Evolutionary conservation across 1,140 invertebrate species (phyloP), one percentile per base, ranked within the genome.

Genomic region (Drosophila littoralis): DNA sequence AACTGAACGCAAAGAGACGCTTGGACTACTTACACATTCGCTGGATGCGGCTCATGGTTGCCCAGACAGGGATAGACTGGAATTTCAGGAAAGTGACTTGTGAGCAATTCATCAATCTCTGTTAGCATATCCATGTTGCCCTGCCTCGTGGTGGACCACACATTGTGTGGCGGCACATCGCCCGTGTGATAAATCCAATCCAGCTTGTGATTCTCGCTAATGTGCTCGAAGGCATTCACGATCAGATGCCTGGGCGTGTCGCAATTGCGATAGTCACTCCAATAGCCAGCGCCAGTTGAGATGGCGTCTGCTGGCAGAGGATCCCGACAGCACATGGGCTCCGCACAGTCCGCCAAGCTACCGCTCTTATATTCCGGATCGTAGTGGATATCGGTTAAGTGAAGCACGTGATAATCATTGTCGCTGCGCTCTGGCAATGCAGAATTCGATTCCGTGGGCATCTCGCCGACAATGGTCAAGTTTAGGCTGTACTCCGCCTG

Each of bases 31-130:
- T 72, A 88, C 83, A 95, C 94, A 93, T 98, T 97, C 1, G 96
- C 93, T 12, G 97, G 97, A 92, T 96, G 95, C 54, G 96, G 94
- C 92, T 98, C 97, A 81, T 98, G 98, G 91, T 98, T 98, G 50
- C 97, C 97, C 48, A 98, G 90, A 32, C 95, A 93, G 4, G 96
- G 94, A 84, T 95, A 95, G 8, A 98, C 93, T 4, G 94, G 93
- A 36, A 94, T 95, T 40, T 95, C 93, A 1, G 94, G 94, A 73
- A 97, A 96, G 59, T 93, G 93, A 38, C 94, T 84, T 5, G 94
- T 93, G 35, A 97, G 93, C 72, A 94, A 91, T 2, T 92, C 77
- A 32, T 94, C 94, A 32, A 95, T 92, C 58, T 94, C 93, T 2
- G 92, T 88, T n/a, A 97, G 93, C 71, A 94, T 93, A 28, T 94